Base-by-base conservation (phyloP, 2,888 invertebrate genomes). In the Nemotelus pantherinus region DNA sequence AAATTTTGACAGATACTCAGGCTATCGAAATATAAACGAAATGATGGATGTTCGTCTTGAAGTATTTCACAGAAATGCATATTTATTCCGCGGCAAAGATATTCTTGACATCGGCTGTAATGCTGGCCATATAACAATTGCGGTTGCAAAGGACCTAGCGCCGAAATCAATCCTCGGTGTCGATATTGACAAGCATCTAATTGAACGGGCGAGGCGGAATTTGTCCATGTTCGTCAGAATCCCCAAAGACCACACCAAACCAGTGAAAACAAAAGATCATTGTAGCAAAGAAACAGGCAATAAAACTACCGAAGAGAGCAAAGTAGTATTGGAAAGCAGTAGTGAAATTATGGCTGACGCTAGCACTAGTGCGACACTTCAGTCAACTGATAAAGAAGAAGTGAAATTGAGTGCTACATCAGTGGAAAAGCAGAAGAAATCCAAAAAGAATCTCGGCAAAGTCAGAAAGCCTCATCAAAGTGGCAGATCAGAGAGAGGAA, bases 91-190 rank as follows among this genome's bases (percentile, higher is more conserved):
- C 80, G 93, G 93, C 81, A 97, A 95, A 87, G 95, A 96, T 87
- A 93, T 99, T 64, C 89, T 99, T 80, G 99, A 99, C 85, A 94
- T 99, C 84, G 99, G 99, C 25, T 99, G 99, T 87, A 99, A 99
- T 88, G 94, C 96, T 79, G 99, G 99, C 1, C 96, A 97, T 85
- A 92, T 99, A 82, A 97, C 99, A 7, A 90, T 98, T 58, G 92
- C 94, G 0, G 91, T 99, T 70, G 99, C 97, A 0, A 90, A 94
- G 80, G 94, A 96, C 83, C 92, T 95, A 82, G 90, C 92, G 53
- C 97, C 98, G 2, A 91, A 91, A 80, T 93, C 94, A 81, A 93
- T 98, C 77, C 90, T 95, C 77, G 99, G 99, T 78, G 93, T 99
- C 81, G 99, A 99, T 86, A 98, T 99, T 82, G 99, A 99, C 88